Evolutionary conservation across 2,888 invertebrate species (phyloP).

Genomic region (Amblyteles armatorius): DNA sequence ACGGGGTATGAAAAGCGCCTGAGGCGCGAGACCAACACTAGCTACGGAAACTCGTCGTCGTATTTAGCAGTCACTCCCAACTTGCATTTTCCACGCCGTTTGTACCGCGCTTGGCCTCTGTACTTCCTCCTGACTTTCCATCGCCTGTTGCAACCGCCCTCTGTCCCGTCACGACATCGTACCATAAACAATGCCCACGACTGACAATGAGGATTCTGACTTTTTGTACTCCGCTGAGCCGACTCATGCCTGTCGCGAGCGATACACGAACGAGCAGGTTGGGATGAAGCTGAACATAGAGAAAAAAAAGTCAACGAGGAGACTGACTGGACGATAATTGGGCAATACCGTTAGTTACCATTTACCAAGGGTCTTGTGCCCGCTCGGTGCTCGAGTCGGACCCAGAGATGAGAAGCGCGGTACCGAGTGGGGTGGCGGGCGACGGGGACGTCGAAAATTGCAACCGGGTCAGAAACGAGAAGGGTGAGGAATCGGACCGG

Average conservation of each 20-base stretch:
- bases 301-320: neutral
- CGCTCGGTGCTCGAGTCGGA: no score
- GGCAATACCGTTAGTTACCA: neutral
- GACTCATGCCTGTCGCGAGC: neutral
- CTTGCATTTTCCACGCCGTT: conserved; percentile 43
- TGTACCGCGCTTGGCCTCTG: conserved; percentile 34
- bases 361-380: no score
- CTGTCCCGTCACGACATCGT: conserved; percentile 12
- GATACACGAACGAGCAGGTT: neutral
- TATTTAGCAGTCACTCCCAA: conserved; percentile 58
- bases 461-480: conserved; percentile 57
- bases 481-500: conserved; percentile 70
- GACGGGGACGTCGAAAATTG: conserved; percentile 57
- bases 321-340: neutral
- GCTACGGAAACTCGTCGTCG: conserved; percentile 48
- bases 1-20: conserved; percentile 50
- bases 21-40: conserved; percentile 29
- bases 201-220: conserved; percentile 36
- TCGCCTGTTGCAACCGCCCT: conserved; percentile 38
- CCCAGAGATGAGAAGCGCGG: neutral
- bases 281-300: neutral
- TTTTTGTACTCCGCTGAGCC: neutral
- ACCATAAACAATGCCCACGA: conserved; percentile 44
- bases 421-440: neutral
- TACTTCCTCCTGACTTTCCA: conserved; percentile 47